Evolutionary conservation across 2,888 invertebrate species (phyloP), one percentile per base, ranked within the genome.

Genomic region (Dastarcus helophoroides): DNA sequence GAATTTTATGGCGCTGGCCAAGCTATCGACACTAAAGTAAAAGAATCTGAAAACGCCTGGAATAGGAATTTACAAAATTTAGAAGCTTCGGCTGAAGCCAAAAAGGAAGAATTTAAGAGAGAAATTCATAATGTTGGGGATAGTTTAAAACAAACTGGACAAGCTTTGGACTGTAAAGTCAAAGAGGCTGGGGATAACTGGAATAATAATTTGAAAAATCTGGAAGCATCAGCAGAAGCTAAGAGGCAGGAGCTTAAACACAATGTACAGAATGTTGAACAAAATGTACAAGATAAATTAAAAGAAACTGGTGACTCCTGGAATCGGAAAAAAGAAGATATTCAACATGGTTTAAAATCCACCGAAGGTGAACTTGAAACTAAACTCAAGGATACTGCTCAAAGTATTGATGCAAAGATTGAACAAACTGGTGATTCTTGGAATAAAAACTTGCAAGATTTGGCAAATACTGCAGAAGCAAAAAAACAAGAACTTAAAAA

Each of bases 1-100:
- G 35, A 35, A 26, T 26, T 35, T 22, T 26, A 31, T 2, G 14
- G 31, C 9, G 19, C 19, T 13, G 31, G 27, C 16, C 19, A 31
- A 1, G 14, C 26, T 6, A 26, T 27, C 9, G 29, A 26, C 10
- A 29, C 8, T 10, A 26, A 19, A 7, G 21, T 30, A 13, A 27
- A 30, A 24, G 9, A 32, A 21, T 23, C 24, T 8, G 23, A 23
- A 23, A 29, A 26, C 11, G 28, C 28, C n/a, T n/a, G n/a, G n/a
- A n/a, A n/a, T n/a, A n/a, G n/a, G n/a, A n/a, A n/a, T n/a, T n/a
- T n/a, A n/a, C n/a, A n/a, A n/a, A n/a, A n/a, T n/a, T n/a, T n/a
- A n/a, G n/a, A n/a, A 17, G 19, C 19, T n/a, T 17, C n/a, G n/a
- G 19, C 6, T 17, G 19, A 17, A 17, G 19, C 19, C 19, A 17